Evolutionary conservation across 2,888 invertebrate species (phyloP).

Genomic region (Boloria selene): DNA sequence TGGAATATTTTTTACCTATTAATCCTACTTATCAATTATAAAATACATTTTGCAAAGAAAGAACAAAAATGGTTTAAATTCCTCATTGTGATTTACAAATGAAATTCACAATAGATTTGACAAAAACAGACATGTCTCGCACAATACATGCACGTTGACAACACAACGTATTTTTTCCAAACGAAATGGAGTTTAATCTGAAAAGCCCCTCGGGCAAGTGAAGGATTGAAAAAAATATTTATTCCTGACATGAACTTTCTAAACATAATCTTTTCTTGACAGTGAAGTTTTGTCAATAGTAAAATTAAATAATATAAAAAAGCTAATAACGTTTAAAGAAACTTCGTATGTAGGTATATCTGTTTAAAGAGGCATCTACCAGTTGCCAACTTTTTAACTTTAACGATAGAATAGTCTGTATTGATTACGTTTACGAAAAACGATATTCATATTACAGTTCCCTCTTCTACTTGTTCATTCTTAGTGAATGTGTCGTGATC

Average conservation of each 20-base stretch:
- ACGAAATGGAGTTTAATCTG: constrained; percentile 67
- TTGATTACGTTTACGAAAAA: no score
- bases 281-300: neutral
- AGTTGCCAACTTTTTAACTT: no score
- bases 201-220: constrained; percentile 67
- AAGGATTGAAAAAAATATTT: constrained; percentile 63
- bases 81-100: constrained; percentile 8
- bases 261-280: neutral
- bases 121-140: constrained; percentile 27
- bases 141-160: constrained; percentile 29
- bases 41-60: neutral
- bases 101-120: constrained; percentile 25
- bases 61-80: neutral
- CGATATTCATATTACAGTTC: no score
- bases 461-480: no score
- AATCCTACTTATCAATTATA: no score
- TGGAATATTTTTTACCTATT: no score
- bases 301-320: no score
- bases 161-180: constrained; percentile 33
- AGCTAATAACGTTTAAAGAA: neutral
- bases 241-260: constrained; percentile 16
- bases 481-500: no score
- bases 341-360: neutral
- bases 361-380: no score
- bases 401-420: neutral